These are phyloP conservation scores for Chaetura pelagica DNA, from an alignment of 2,113 vertebrate species.

Conservation along the genomic window DNA sequence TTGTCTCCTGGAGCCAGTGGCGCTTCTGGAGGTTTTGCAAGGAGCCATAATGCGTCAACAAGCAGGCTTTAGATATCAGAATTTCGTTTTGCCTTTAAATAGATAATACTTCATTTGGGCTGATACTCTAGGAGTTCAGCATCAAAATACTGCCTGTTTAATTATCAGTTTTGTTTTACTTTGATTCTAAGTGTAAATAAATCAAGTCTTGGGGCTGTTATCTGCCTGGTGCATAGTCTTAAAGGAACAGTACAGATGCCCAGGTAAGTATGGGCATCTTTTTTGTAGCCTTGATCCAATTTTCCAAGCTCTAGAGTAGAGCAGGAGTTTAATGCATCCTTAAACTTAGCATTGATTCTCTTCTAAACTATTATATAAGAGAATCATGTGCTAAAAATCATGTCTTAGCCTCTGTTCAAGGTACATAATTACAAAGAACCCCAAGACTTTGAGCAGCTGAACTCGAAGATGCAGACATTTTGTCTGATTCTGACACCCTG, in stretches of 20 bases:
- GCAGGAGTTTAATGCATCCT: not conserved
- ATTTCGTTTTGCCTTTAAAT: not conserved
- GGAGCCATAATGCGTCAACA: not conserved
- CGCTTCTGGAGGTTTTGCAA: not conserved
- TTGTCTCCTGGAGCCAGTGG: not conserved
- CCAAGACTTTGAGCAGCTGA: not conserved
- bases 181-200: not conserved
- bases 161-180: not conserved
- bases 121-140: not conserved
- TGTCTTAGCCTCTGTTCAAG: not conserved
- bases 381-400: not conserved
- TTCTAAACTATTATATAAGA: not conserved
- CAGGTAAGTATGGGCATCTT: not conserved
- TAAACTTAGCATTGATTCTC: not conserved
- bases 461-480: not conserved
- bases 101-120: not conserved
- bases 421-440: not conserved
- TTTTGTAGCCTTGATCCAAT: not conserved
- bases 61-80: not conserved
- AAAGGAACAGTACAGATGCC: not conserved
- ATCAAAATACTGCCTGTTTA: not conserved
- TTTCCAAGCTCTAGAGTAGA: not conserved
- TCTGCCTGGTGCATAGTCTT: not conserved
- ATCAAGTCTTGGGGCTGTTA: not conserved
- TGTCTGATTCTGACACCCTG: not conserved